phyloP scores from a whole-genome alignment of 92 coral and sea anemone genomes.

The Palythoa caribaeorum region DNA sequence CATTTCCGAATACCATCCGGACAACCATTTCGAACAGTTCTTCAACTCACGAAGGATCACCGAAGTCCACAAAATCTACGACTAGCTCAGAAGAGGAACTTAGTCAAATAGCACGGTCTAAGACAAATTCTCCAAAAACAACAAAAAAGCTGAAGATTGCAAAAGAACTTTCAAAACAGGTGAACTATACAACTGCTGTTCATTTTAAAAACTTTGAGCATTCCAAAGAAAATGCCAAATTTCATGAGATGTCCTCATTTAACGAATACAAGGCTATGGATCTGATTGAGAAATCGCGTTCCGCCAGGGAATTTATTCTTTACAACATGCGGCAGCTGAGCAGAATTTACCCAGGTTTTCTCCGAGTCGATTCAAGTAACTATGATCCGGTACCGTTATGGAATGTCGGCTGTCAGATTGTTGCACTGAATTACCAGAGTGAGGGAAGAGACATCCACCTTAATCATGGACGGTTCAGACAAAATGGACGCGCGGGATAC shows the following conservation, averaged over 20 bases:
- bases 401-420: conserved; percentile 87
- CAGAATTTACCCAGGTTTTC: conserved; percentile 78
- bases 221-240: conserved; percentile 57
- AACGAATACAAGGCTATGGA: conserved; percentile 65
- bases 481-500: conserved; percentile 84
- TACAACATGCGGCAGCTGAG: conserved; percentile 71
- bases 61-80: background rate
- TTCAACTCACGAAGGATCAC: background rate
- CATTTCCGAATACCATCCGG: too few relatives aligned
- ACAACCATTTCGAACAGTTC: background rate
- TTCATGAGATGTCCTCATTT: conserved; percentile 74
- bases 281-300: conserved; percentile 42
- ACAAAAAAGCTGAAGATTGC: conserved; percentile 59
- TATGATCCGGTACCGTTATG: conserved; percentile 72
- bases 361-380: conserved; percentile 78
- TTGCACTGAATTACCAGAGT: conserved; percentile 82
- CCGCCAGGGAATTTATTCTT: conserved; percentile 55
- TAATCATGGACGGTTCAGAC: conserved; percentile 79
- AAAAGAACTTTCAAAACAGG: conserved; percentile 69
- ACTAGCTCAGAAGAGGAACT: background rate
- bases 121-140: conserved; percentile 45
- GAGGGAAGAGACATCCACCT: conserved; percentile 62
- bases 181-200: conserved; percentile 68
- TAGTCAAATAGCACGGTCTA: background rate
- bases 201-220: conserved; percentile 66